Base-by-base conservation (phyloP, 2,113 vertebrate species). In the Syngnathus floridae region DNA sequence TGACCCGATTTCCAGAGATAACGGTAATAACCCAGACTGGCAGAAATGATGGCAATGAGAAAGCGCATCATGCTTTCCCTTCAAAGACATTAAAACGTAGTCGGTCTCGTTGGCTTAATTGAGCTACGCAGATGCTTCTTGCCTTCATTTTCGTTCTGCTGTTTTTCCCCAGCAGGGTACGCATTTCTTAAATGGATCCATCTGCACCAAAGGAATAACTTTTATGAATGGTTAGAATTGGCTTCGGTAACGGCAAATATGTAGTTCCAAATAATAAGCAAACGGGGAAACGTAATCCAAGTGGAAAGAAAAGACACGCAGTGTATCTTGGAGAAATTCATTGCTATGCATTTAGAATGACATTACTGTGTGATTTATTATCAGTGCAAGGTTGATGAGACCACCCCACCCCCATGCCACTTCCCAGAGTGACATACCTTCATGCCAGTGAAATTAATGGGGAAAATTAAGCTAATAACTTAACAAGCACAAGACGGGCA, bases 1-100 rank as follows among this genome's bases (percentile, higher is more conserved):
- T 90, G 86, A 89, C 84, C 87, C 86, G 90, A 90, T 90, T 90
- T 88, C 66, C 73, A 86, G 82, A 80, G 88, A 88, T 90, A 84
- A 88, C 80, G 49, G 76, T 88, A 86, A 88, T 86, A 82, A 88
- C 71, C 76, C 79, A 85, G 81, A 86, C 79, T 81, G 85, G 83
- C 80, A 80, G 82, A 81, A 83, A 82, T 86, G 83, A 89, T 85
- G 79, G 84, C 82, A 80, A 75, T 80, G 82, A 80, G 80, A 79
- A 74, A 72, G 77, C 81, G 67, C 81, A 86, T 87, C 81, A 81
- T 80, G 76, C 72, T 70, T 82, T 85, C 76, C 72, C 82, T 81
- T 88, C 79, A 81, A 83, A 81, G 73, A 59, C 80, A 85, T 85
- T 84, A 81, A 84, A 85, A 81, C 72, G 8, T 45, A 78, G 73